Evolutionary conservation across 1,140 invertebrate genomes (phyloP).

Genomic region (Limonius californicus): DNA sequence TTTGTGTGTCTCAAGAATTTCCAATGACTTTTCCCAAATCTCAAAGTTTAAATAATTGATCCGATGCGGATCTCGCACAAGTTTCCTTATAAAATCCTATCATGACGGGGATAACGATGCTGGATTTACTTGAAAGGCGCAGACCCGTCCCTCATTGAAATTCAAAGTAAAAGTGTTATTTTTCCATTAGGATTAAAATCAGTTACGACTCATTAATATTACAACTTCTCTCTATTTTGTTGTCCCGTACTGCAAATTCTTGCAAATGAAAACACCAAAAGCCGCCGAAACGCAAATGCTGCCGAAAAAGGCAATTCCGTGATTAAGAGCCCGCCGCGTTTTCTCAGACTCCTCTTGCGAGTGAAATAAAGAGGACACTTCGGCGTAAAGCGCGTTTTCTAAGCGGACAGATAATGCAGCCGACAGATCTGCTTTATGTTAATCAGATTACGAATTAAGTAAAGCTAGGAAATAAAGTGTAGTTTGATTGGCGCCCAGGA

Average conservation of each 20-base stretch:
- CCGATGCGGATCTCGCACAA: no score
- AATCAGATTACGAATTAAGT: constrained; percentile 9
- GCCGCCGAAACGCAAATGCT: not conserved
- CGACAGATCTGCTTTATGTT: constrained; percentile 8
- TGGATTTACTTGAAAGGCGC: no score
- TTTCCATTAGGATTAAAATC: not conserved
- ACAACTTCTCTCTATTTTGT: not conserved
- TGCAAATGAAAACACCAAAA: not conserved
- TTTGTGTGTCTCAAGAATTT: no score
- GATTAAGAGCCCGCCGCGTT: no score
- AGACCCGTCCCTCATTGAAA: no score
- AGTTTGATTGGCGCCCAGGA: constrained; percentile 10
- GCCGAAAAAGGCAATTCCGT: not conserved
- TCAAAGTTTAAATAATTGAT: no score
- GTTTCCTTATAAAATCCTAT: no score
- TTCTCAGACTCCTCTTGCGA: not conserved
- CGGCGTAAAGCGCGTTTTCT: not conserved
- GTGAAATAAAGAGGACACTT: not conserved
- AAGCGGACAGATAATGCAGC: not conserved
- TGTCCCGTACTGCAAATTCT: not conserved
- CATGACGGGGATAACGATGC: no score
- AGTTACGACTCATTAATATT: not conserved
- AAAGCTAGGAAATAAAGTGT: constrained; percentile 8
- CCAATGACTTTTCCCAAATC: no score
- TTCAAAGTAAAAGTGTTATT: not conserved